Conservation (phyloP, 2,888 invertebrate genomes). For the Lepidonotus clava region DNA sequence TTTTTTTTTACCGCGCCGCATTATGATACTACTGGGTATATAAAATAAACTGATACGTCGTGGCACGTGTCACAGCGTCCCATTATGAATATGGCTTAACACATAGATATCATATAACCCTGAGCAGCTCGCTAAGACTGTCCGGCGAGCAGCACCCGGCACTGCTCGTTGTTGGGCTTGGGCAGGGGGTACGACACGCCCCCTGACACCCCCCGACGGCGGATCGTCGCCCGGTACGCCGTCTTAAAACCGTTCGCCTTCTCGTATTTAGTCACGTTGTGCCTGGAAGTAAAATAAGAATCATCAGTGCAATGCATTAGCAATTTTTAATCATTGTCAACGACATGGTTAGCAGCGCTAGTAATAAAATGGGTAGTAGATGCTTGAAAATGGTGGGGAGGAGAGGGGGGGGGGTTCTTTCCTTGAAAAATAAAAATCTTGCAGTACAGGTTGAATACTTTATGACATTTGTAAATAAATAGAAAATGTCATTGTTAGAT, state of each 20-base stretch:
- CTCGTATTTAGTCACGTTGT: slow-evolving; percentile 85
- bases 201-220: slow-evolving; percentile 83
- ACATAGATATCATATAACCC: background rate
- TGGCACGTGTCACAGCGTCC: background rate
- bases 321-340: too few relatives aligned
- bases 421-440: too few relatives aligned
- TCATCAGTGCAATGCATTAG: too few relatives aligned
- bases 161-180: slow-evolving; percentile 90
- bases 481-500: too few relatives aligned
- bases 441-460: too few relatives aligned
- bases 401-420: too few relatives aligned
- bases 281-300: slow-evolving; percentile 81
- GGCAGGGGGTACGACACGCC: slow-evolving; percentile 89
- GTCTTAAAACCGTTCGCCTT: slow-evolving; percentile 85
- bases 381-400: too few relatives aligned
- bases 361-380: too few relatives aligned
- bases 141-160: slow-evolving; percentile 75
- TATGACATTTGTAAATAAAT: too few relatives aligned
- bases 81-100: background rate
- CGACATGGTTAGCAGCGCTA: too few relatives aligned
- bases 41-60: background rate
- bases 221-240: slow-evolving; percentile 83
- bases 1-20: too few relatives aligned
- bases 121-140: background rate
- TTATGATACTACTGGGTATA: too few relatives aligned